Evolutionary conservation across 2,888 invertebrate species (phyloP).

Genomic region (Platycnemis pennipes): DNA sequence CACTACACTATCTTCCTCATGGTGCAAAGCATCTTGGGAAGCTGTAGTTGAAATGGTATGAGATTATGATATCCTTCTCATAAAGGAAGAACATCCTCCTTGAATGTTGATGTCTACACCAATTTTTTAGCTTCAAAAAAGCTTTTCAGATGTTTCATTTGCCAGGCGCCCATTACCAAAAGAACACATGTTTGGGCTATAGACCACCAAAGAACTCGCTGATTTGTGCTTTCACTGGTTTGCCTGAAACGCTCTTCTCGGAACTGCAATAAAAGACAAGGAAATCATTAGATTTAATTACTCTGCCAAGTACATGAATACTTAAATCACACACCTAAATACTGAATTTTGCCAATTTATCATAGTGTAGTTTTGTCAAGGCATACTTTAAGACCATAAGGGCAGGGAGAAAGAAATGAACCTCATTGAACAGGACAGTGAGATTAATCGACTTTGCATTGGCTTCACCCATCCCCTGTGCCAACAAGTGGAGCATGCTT

Average conservation of each 20-base stretch:
- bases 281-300: constrained; percentile 63
- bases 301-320: constrained; percentile 57
- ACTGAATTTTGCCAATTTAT: no score
- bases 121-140: constrained; percentile 99
- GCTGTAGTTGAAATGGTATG: constrained; percentile 17
- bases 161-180: constrained; percentile 97
- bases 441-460: constrained; percentile 49
- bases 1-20: neutral
- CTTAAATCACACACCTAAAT: constrained; percentile 30
- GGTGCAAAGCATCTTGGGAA: neutral
- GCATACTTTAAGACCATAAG: neutral
- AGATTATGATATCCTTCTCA: constrained; percentile 30
- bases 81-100: neutral
- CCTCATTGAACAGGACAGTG: neutral
- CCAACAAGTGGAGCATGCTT: neutral
- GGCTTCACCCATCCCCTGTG: neutral
- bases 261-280: constrained; percentile 83
- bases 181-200: constrained; percentile 94
- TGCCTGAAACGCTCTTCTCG: constrained; percentile 98
- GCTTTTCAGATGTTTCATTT: constrained; percentile 99
- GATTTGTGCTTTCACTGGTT: constrained; percentile 98
- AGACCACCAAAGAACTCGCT: constrained; percentile 98
- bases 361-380: neutral
- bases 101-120: constrained; percentile 82
- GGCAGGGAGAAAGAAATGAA: neutral